Conservation (phyloP, 2,888 invertebrate genomes). For the Acanthosepion lycidas region DNA sequence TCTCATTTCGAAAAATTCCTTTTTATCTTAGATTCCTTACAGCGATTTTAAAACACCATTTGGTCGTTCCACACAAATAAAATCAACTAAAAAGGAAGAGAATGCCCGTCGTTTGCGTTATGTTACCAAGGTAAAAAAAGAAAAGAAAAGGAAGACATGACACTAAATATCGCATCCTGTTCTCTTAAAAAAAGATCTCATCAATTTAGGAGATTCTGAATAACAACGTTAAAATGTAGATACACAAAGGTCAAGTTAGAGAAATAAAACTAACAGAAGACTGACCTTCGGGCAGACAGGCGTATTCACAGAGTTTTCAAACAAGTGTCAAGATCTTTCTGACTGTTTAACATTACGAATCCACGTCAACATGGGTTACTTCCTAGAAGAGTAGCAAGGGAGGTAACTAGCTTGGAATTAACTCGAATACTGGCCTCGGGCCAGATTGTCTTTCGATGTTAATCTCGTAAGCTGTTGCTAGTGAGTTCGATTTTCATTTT, state of each 20-base stretch:
- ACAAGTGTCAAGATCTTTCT: conserved; percentile 4
- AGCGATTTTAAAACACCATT: background rate
- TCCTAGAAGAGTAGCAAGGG: background rate
- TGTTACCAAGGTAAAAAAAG: background rate
- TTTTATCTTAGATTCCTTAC: background rate
- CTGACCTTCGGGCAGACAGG: conserved; percentile 8
- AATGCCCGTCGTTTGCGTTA: background rate
- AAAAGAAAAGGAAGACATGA: background rate
- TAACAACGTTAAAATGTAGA: background rate
- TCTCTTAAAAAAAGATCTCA: background rate
- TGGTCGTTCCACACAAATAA: background rate
- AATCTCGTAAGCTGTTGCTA: background rate
- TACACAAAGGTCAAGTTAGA: background rate
- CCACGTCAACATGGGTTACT: conserved; percentile 20
- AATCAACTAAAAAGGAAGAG: background rate
- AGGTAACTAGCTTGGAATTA: background rate
- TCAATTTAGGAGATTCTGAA: background rate
- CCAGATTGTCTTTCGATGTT: background rate
- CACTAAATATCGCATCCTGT: background rate
- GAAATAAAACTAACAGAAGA: background rate
- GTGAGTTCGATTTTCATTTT: background rate
- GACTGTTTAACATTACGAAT: conserved; percentile 18
- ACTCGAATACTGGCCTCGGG: background rate
- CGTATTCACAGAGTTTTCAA: conserved; percentile 20
- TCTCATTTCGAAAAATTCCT: background rate